Base-by-base conservation (phyloP, 64 coral and sea anemone species). In the Stichodactyla helianthus region DNA sequence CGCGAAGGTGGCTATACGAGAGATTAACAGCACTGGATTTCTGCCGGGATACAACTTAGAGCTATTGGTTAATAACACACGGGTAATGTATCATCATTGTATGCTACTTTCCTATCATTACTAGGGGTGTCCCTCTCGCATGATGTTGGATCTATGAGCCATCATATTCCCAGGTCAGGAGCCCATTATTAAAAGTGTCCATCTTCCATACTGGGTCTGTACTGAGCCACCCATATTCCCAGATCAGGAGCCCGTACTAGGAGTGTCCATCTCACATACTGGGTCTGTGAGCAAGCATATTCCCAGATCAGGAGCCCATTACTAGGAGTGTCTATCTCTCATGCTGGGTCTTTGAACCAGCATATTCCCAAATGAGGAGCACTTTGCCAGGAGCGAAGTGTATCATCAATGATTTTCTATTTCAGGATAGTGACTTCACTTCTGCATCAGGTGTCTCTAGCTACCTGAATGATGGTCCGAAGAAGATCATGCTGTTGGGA, bases 401-500 rank as follows among this genome's bases (percentile, higher is more conserved):
- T 5, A 68, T 7, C n/a, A 68, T 19, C n/a, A 5, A 19, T 68
- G 63, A n/a, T 23, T 68, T 68, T 68, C 5, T 68, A 20, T 68
- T 68, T 68, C 22, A 79, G 77, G 50, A 79, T 50, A 10, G 27
- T 18, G 50, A 79, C 28, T 79, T 79, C 16, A 79, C 13, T 6
- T 52, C 50, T 17, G 77, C 77, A 50, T 50, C 77, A 50, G 77
- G 50, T 79, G 77, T 91, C 59, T 35, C 86, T 4, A 56, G 76
- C 19, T 91, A 80, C 52, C 51, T 95, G 31, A 88, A 55, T 67
- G 84, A 61, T 35, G 90, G 84, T 15, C 64, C 85, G 17, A 87
- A 25, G 7, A 95, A 95, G 82, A 93, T 95, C 31, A 95, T 95
- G 90, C 60, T 95, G 10, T 56, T 95, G 19, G 94, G 94, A 28